Evolutionary conservation across 2,888 invertebrate species (phyloP), one percentile per base, ranked within the genome.

Genomic region (Platycnemis pennipes): DNA sequence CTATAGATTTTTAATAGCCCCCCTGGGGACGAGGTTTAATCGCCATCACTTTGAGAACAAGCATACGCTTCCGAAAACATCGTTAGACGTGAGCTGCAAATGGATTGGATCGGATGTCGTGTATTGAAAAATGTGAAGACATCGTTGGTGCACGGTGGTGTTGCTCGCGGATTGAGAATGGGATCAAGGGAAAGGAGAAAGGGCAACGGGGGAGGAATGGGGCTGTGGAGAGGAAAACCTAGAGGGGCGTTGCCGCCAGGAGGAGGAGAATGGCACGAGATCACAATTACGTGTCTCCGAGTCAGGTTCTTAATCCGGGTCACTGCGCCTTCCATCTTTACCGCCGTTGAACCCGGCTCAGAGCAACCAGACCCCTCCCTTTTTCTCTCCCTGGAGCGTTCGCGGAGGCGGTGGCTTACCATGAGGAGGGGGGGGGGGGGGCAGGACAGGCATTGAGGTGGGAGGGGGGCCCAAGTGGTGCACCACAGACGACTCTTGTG

Each of bases 301-400:
- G 91, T 69, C 63, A 56, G 91, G 91, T 91, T 91, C 91, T 91
- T 91, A 91, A 91, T 91, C 91, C 91, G 91, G 91, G 91, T 91
- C 91, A 91, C 56, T 91, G 91, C 91, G 63, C 63, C 91, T 91
- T 91, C 91, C 91, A 91, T 91, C 91, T 56, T 91, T 19, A 45
- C 63, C 63, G 63, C 63, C 69, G 42, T 56, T 13, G 53, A 49
- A 31, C 88, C 88, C 19, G 11, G 53, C 88, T 46, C 88, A n/a
- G 42, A 22, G 63, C 63, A 63, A 63, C 37, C 77, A 77, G 37
- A 77, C 77, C 37, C 11, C 77, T 13, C 11, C 77, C 7, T 31
- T 37, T 37, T 37, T 26, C 49, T 8, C 45, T 46, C 87, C 16
- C 46, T 44, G 26, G 3, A 11, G 11, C n/a, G n/a, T n/a, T n/a